A percentile compares a stretch with the other conserved stretches of the same genome.
Conservation (phyloP, 2,888 invertebrate species). For the Noctua comes region DNA sequence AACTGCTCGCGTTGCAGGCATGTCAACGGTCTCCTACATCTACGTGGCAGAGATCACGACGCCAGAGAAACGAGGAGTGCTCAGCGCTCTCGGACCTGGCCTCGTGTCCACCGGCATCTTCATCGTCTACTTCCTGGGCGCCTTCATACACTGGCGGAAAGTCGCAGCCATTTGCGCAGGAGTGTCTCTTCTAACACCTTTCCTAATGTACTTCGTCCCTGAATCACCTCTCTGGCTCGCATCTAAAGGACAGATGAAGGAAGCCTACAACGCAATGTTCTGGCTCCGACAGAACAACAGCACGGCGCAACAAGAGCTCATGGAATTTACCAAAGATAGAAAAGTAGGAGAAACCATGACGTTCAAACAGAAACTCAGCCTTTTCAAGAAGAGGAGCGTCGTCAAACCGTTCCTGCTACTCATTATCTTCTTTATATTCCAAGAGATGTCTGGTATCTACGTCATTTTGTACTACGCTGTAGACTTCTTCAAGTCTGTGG, state of each 20-base stretch:
- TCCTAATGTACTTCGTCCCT: conserved; percentile 91
- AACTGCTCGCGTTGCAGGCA: conserved; percentile 85
- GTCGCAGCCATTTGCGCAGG: conserved; percentile 92
- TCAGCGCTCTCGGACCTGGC: conserved; percentile 93
- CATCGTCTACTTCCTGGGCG: conserved; percentile 92
- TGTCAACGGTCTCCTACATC: conserved; percentile 92
- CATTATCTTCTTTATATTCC: conserved; percentile 92
- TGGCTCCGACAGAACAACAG: conserved; percentile 92
- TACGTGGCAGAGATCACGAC: conserved; percentile 93
- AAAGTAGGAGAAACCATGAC: conserved; percentile 81
- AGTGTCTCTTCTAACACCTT: conserved; percentile 89
- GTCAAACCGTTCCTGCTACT: conserved; percentile 92
- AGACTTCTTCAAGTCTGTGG: conserved; percentile 92
- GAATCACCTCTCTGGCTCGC: conserved; percentile 93
- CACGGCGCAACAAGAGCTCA: conserved; percentile 91
- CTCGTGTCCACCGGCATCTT: conserved; percentile 93
- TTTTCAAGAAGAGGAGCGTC: conserved; percentile 89
- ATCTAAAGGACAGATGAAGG: conserved; percentile 90
- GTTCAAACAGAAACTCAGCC: conserved; percentile 81
- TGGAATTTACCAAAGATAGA: conserved; percentile 89
- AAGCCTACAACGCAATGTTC: conserved; percentile 91
- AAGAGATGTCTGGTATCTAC: conserved; percentile 94
- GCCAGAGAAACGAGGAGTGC: conserved; percentile 92
- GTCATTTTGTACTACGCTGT: conserved; percentile 93
- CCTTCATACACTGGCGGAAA: conserved; percentile 92